Base-by-base conservation (phyloP, 2,888 invertebrate species). In the Xylota sylvarum region DNA sequence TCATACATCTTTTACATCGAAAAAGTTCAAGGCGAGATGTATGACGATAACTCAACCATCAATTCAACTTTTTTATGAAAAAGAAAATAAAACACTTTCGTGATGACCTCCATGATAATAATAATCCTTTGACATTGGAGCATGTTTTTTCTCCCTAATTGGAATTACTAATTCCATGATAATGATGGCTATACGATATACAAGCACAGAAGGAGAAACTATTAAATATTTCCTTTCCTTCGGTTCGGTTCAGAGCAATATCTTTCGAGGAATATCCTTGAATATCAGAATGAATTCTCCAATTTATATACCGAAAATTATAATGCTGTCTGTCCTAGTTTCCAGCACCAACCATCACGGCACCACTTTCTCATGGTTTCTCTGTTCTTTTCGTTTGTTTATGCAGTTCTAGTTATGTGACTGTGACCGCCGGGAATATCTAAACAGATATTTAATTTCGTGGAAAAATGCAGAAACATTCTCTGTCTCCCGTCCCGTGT, bases 371-470 rank as follows among this genome's bases (percentile, higher is more conserved):
- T 76, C 69, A 60, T 67, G 35, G 40, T 65, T 67, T 70, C 37
- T 56, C 40, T 58, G 37, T 65, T 79, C 52, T 32, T 19, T 60
- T 60, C 30, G 55, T 67, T 79, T 84, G 83, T 67, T 84, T 84
- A 84, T 79, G 69, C 83, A 73, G 40, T 79, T 79, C 69, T 64
- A 69, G 52, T 27, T 50, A 40, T 65, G 12, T 50, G 40, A 60
- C 65, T 69, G 35, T 70, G 80, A 76, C 80, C 74, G 30, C 58
- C 67, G 64, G 50, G 69, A 74, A 69, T 80, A 56, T 80, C 80
- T 84, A 72, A 81, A 65, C 76, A 72, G 80, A 85, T 81, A 76
- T 77, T 81, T 81, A 81, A 81, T 85, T 85, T 67, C 76, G 65
- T 72, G 55, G 70, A 77, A 85, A 77, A 85, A 81, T 80, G 85